Evolutionary conservation across 2,797 vertebrate genomes (phyloP), one percentile per base, ranked within the genome.

Genomic region (Coluber constrictor): DNA sequence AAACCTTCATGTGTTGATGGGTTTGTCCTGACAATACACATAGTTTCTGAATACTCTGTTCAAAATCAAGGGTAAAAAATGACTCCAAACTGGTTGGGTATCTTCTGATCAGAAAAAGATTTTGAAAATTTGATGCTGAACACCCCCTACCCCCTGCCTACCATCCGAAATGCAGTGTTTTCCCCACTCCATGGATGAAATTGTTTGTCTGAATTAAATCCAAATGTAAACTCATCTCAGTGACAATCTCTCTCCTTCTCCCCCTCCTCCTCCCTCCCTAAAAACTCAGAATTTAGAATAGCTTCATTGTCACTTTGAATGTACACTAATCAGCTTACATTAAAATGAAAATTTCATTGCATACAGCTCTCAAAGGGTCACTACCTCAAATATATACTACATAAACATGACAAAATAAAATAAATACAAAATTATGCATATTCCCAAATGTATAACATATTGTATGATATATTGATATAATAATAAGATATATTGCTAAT

Each of bases 111-210:
- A 15, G 13, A 91, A 47, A 37, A 92, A 25, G 9, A 79, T 66
- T 93, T 94, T 93, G 90, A 92, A 91, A 90, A 88, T 94, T 89
- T 0, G 9, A 54, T 70, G 92, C 94, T 93, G 61, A 92, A 47
- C 6, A n/a, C 0, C 25, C 57, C 18, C 57, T 1, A 7, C 18
- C 18, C 18, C 5, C 10, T 7, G 47, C 47, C 8, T 51, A 12
- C 15, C 18, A 9, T 15, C 27, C 10, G 25, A 11, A 63, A 29
- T 23, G 11, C 25, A 59, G 54, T 57, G 66, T 5, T 83, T 55
- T 2, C 37, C 10, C 37, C 32, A 89, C 37, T 92, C 23, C 12
- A 29, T 23, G 11, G 43, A 66, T 29, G 83, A 61, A 92, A 57
- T 13, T 23, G 87, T n/a, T 59, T 74, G 25, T 12, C 37, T 74